phyloP scores from a whole-genome alignment of 2,888 invertebrate genomes.

The Tipula confusa region DNA sequence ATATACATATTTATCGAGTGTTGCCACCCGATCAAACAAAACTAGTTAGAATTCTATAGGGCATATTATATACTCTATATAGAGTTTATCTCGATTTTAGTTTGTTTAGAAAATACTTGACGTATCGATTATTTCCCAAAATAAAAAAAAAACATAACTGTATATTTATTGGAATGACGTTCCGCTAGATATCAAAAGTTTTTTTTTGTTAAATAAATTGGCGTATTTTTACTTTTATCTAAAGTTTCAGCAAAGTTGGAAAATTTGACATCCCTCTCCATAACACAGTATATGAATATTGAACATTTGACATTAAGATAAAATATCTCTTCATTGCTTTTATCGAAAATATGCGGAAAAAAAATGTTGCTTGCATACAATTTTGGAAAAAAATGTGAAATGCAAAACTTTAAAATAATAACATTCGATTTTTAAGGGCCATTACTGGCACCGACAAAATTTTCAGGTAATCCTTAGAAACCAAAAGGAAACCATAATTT shows the following conservation, averaged over 20 bases:
- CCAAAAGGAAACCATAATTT: too few relatives aligned
- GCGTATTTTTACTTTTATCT: neutral
- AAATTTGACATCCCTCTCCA: neutral
- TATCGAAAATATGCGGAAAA: too few relatives aligned
- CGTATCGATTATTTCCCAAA: neutral
- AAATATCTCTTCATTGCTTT: too few relatives aligned
- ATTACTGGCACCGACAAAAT: too few relatives aligned
- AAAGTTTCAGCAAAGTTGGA: neutral
- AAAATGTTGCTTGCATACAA: too few relatives aligned
- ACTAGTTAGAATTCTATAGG: neutral
- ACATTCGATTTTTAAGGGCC: too few relatives aligned
- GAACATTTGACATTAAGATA: too few relatives aligned
- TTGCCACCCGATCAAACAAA: neutral
- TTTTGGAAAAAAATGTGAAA: too few relatives aligned
- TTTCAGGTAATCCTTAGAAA: too few relatives aligned
- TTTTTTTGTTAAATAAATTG: neutral
- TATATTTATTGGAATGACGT: neutral
- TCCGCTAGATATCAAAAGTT: neutral
- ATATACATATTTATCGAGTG: neutral
- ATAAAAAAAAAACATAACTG: too few relatives aligned
- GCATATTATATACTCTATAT: neutral
- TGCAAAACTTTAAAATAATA: too few relatives aligned
- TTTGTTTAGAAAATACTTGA: neutral
- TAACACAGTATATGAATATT: neutral
- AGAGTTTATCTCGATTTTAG: neutral